Base-by-base conservation (phyloP, 2,113 vertebrate genomes). In the Hipposideros armiger region DNA sequence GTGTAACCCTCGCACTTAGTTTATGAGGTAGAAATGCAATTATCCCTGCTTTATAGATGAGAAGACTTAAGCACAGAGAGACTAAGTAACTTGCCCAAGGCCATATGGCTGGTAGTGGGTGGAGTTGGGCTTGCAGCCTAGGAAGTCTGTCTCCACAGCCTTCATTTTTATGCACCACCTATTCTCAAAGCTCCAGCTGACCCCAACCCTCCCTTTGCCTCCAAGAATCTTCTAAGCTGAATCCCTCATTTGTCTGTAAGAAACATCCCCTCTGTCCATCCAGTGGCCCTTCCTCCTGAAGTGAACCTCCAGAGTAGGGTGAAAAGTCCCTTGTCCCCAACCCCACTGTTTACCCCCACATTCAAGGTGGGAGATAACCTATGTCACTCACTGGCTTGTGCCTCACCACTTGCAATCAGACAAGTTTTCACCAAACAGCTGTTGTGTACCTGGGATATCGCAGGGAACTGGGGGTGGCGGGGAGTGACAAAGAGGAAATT, bases 11-110 rank as follows among this genome's bases (percentile, higher is more conserved):
- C 40, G 47, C 20, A 9, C 10, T 36, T 67, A 69, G 83, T 80
- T 95, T 77, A 85, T 26, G 36, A 93, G 47, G 17, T 69, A 81
- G 76, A 95, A 72, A 80, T 3, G 16, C 20, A 87, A 66, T 73
- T 60, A 62, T 47, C 16, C 56, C 52, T 93, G 73, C 88, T 94
- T 93, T 82, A 76, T 11, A 24, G 15, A 45, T 17, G 45, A 83
- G 22, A 30, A 60, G 67, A 62, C 22, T 30, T 54, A 84, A 69
- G 54, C 45, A 26, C 77, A 95, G 52, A 32, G 28, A 95, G 83
- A 52, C 58, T 73, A 42, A 36, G 80, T 14, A 56, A 81, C 80
- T 92, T 62, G 32, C 9, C 56, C 87, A 84, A 66, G 36, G 66
- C 77, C 83, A 7, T 19, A 8, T 28, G 47, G 11, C 32, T 80